These are phyloP conservation scores for Actinopyga echinites DNA, from an alignment of 53 echinoderm and acorn worm species.

Conservation along the genomic window DNA sequence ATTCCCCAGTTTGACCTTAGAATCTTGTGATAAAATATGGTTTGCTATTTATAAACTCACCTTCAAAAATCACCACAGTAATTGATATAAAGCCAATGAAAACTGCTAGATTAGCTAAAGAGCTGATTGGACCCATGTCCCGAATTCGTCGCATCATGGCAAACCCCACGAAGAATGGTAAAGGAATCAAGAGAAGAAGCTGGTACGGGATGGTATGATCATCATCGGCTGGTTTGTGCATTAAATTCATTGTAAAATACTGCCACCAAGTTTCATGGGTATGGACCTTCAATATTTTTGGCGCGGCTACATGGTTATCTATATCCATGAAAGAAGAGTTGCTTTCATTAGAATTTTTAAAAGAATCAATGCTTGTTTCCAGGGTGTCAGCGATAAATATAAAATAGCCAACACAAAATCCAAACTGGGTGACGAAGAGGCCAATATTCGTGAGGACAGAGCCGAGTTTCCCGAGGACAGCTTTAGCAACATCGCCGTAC, in stretches of 20 bases:
- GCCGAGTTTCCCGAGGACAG: constrained; percentile 65
- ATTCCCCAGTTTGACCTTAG: too few relatives aligned
- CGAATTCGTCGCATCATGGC: constrained; percentile 73
- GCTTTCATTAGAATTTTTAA: neutral
- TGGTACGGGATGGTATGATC: neutral
- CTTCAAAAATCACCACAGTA: constrained; percentile 57
- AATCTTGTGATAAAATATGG: too few relatives aligned
- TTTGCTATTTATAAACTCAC: constrained; percentile 64
- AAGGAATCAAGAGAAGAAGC: constrained; percentile 57
- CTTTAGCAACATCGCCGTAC: constrained; percentile 74
- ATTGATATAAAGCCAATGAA: constrained; percentile 65
- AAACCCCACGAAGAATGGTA: constrained; percentile 74
- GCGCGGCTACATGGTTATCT: too few relatives aligned
- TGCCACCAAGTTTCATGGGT: neutral
- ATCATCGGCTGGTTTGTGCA: neutral
- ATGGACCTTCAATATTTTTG: neutral
- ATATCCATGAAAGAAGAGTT: neutral
- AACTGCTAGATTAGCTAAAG: constrained; percentile 71
- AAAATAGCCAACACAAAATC: constrained; percentile 80
- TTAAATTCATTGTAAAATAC: neutral
- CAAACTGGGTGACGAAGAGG: constrained; percentile 84
- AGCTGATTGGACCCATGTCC: constrained; percentile 75
- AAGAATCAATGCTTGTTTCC: constrained; percentile 21
- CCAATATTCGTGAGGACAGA: constrained; percentile 57
- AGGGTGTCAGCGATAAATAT: constrained; percentile 88